Conservation (phyloP, 2,797 vertebrate species). For the Rallus crepitans region DNA sequence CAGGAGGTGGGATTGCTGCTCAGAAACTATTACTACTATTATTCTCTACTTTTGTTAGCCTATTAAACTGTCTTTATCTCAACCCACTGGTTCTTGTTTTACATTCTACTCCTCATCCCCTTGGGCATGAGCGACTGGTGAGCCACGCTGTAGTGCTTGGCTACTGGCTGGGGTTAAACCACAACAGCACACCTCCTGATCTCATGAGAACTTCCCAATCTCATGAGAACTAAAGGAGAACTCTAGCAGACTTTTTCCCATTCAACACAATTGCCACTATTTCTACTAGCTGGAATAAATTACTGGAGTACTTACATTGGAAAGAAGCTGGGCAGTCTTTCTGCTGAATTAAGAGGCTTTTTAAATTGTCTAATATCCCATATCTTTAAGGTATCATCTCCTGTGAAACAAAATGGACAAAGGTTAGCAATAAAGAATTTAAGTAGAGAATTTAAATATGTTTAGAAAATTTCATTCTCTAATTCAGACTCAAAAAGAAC, state of each 20-base stretch:
- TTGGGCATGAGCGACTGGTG: too few relatives aligned
- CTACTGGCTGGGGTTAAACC: too few relatives aligned
- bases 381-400: conserved; percentile 94
- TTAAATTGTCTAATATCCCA: conserved; percentile 97
- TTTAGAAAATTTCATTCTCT: background rate
- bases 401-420: conserved; percentile 73
- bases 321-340: conserved; percentile 88
- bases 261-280: background rate
- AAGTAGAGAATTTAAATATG: background rate
- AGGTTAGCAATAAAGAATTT: background rate
- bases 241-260: fast-evolving
- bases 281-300: background rate
- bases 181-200: background rate
- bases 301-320: conserved; percentile 88
- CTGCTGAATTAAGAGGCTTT: conserved; percentile 89
- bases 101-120: too few relatives aligned
- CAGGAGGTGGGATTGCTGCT: too few relatives aligned
- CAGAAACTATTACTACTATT: too few relatives aligned
- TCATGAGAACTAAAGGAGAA: background rate
- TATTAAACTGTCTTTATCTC: too few relatives aligned
- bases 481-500: background rate
- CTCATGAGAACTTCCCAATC: too few relatives aligned
- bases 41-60: too few relatives aligned
- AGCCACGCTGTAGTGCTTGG: too few relatives aligned
- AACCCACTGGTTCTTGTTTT: too few relatives aligned